Evolutionary conservation across 2,113 vertebrate genomes (phyloP), one percentile per base, ranked within the genome.

Genomic region (Zapus hudsonius): DNA sequence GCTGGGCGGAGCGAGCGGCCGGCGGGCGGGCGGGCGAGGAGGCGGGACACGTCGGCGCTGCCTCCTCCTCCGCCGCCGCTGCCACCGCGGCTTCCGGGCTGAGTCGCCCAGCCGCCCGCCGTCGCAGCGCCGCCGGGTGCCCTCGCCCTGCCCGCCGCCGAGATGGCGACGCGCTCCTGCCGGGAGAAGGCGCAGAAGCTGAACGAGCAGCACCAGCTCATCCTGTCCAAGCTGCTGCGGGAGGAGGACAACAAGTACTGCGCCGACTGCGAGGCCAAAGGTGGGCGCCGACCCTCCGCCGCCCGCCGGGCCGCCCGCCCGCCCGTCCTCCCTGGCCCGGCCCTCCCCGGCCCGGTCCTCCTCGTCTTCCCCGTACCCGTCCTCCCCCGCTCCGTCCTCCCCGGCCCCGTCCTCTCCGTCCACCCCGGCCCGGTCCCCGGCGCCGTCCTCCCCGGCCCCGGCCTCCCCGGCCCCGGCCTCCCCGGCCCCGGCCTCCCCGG

Each of bases 211-310:
- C 99, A 99, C 97, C 99, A 99, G 98, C 98, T 98, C 97, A 99
- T 99, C 92, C 98, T 99, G 96, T 98, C 99, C 80, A 98, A 98
- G 97, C 99, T 99, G 98, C 98, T 99, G 95, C 95, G 99, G 82
- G 99, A 99, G 89, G 98, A 99, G 55, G 98, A 99, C 97, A 99
- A 99, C 98, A 99, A 99, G 97, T 98, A 98, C 97, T 99, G 99
- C 96, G 99, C 99, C 42, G 99, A 99, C 98, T 99, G 99, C 89
- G 99, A 99, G 97, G 99, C 99, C 12, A 99, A 99, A 98, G 99
- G 99, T 99, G 96, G n/a, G n/a, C n/a, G n/a, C n/a, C n/a, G n/a
- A n/a, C n/a, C n/a, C n/a, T n/a, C n/a, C n/a, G n/a, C n/a, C n/a
- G n/a, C n/a, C n/a, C n/a, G n/a, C n/a, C 57, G 22, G 27, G 23